Percentiles rank a stretch among this genome's conserved stretches.
Conservation (phyloP, 1,140 invertebrate species). For the Vanessa atalanta region DNA sequence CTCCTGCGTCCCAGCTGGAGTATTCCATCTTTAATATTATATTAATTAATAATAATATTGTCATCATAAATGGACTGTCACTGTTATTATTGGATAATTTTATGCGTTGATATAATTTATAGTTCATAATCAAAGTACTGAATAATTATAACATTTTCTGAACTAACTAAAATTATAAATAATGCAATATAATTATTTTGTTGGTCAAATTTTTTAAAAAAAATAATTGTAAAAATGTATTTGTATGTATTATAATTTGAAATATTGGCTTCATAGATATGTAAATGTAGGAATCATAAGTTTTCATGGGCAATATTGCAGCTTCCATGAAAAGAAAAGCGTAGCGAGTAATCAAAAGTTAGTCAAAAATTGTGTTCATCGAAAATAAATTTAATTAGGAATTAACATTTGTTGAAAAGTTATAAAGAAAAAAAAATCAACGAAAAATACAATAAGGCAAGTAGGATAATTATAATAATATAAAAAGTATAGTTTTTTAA, state of each 20-base stretch:
- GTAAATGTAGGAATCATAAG: too few relatives aligned
- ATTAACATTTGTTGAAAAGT: neutral
- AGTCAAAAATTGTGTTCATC: conserved; percentile 6
- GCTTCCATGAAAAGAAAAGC: too few relatives aligned
- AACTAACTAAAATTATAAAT: neutral
- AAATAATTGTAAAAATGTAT: neutral
- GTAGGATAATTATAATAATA: too few relatives aligned
- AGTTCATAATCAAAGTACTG: neutral
- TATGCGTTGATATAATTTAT: neutral
- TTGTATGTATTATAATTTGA: neutral
- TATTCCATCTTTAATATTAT: too few relatives aligned
- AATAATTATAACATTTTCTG: neutral
- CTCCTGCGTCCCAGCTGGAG: too few relatives aligned
- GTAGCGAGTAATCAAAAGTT: neutral
- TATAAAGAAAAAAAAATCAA: too few relatives aligned
- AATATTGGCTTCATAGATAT: neutral
- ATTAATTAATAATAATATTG: neutral
- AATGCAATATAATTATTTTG: neutral
- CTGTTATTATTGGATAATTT: neutral
- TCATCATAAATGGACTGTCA: neutral
- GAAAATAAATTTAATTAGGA: neutral
- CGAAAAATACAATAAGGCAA: neutral
- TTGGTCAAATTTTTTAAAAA: neutral
- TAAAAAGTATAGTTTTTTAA: neutral
- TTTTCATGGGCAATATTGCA: too few relatives aligned